A percentile compares a stretch with the other conserved stretches of the same genome.
Evolutionary conservation across 2,888 invertebrate species (phyloP).

Genomic region (Drosophila prostipennis): DNA sequence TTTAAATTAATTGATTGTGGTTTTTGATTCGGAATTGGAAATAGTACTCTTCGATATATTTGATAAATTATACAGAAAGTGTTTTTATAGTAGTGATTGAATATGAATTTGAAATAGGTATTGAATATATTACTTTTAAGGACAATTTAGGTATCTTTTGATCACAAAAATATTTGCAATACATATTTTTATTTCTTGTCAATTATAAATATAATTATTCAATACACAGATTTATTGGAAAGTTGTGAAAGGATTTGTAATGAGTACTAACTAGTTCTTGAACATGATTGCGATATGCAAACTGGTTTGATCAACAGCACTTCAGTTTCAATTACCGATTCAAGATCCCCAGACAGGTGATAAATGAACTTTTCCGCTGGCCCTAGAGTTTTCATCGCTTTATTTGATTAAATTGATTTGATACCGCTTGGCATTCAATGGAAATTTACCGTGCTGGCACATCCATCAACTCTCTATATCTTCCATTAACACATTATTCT

Average conservation of each 20-base stretch:
- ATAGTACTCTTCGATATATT: background rate
- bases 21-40: slow-evolving; percentile 4
- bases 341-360: background rate
- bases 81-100: too few relatives aligned
- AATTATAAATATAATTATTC: background rate
- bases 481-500: slow-evolving; percentile 27
- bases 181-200: background rate
- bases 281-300: background rate
- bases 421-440: slow-evolving; percentile 6
- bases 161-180: background rate
- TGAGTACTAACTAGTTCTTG: background rate
- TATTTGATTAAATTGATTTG: background rate
- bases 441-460: slow-evolving; percentile 24
- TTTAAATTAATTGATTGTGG: slow-evolving; percentile 26
- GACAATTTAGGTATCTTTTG: background rate
- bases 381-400: background rate
- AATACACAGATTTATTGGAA: background rate
- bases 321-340: background rate
- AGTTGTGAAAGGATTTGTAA: background rate
- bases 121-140: background rate
- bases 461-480: slow-evolving; percentile 1
- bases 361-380: slow-evolving; percentile 13
- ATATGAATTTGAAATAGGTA: background rate
- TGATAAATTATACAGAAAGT: background rate
- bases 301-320: slow-evolving; percentile 3